Conservation (phyloP, 1,140 invertebrate species). For the Potamilus streckersoni region DNA sequence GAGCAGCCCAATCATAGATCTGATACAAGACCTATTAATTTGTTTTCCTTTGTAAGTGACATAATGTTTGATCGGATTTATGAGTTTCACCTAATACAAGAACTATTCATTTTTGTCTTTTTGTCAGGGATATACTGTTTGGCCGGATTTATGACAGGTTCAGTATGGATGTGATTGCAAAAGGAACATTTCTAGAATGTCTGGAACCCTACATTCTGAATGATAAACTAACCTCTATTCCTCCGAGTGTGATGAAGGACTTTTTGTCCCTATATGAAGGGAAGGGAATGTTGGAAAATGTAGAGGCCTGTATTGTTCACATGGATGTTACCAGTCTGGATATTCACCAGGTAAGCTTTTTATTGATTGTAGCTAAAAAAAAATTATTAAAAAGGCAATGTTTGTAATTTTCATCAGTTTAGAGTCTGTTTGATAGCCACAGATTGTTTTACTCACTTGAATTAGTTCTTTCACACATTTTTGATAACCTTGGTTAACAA, state of each 20-base stretch:
- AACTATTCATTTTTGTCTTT: not conserved
- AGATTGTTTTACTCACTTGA: too few relatives aligned
- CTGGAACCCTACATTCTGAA: slow-evolving; percentile 73
- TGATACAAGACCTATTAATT: too few relatives aligned
- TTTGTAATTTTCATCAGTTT: too few relatives aligned
- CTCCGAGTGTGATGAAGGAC: slow-evolving; percentile 72
- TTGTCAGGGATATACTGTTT: slow-evolving; percentile 68
- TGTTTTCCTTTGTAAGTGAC: slow-evolving; percentile 53
- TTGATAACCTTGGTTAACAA: too few relatives aligned
- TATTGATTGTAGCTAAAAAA: not conserved
- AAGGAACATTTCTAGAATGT: slow-evolving; percentile 71
- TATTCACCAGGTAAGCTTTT: slow-evolving; percentile 81
- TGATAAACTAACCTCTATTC: slow-evolving; percentile 70
- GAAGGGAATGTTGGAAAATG: slow-evolving; percentile 71
- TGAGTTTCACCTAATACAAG: slow-evolving; percentile 48
- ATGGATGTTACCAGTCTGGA: slow-evolving; percentile 87
- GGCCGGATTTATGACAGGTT: slow-evolving; percentile 70
- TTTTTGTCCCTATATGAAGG: slow-evolving; percentile 72
- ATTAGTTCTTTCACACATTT: too few relatives aligned
- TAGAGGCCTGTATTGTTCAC: slow-evolving; percentile 86
- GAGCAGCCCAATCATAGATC: too few relatives aligned
- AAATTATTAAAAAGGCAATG: not conserved
- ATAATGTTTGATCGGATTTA: slow-evolving; percentile 70
- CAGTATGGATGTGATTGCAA: slow-evolving; percentile 65
- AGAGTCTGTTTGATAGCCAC: too few relatives aligned